These are phyloP conservation scores for Drosophila miranda DNA, from an alignment of 1,140 invertebrate genomes.

Conservation along the genomic window DNA sequence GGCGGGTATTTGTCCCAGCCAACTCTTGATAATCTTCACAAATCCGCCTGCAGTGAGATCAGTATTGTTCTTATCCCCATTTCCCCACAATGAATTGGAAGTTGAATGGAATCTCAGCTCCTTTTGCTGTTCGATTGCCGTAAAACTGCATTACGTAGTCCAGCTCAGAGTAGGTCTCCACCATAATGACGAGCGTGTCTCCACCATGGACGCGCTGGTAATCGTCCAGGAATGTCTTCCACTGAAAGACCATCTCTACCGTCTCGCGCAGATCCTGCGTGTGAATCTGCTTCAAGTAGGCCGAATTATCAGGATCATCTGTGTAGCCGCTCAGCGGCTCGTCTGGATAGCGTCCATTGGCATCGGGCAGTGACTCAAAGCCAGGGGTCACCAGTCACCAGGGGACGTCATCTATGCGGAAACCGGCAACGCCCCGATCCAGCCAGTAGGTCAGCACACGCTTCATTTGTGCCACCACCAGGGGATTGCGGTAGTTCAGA, in stretches of 20 bases:
- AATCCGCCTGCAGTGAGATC: conserved; percentile 82
- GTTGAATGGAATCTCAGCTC: conserved; percentile 86
- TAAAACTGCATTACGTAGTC: conserved; percentile 85
- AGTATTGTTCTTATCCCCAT: conserved; percentile 81
- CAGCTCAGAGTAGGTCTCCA: conserved; percentile 85
- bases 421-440: conserved; percentile 89
- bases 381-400: too few species aligned
- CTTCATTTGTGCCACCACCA: conserved; percentile 87
- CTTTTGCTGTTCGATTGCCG: conserved; percentile 83
- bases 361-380: conserved; percentile 83
- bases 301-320: conserved; percentile 83
- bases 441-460: conserved; percentile 89
- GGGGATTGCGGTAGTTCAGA: conserved; percentile 87
- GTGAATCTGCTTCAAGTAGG: conserved; percentile 86
- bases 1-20: conserved; percentile 82
- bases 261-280: conserved; percentile 86
- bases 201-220: conserved; percentile 82
- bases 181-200: conserved; percentile 87
- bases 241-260: conserved; percentile 85
- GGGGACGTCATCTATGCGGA: conserved; percentile 87
- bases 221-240: conserved; percentile 85
- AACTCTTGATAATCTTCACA: conserved; percentile 81
- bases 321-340: conserved; percentile 84
- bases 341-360: conserved; percentile 83
- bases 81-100: conserved; percentile 83